Base-by-base conservation (phyloP, 1,140 invertebrate genomes). In the Drosophila azteca region DNA sequence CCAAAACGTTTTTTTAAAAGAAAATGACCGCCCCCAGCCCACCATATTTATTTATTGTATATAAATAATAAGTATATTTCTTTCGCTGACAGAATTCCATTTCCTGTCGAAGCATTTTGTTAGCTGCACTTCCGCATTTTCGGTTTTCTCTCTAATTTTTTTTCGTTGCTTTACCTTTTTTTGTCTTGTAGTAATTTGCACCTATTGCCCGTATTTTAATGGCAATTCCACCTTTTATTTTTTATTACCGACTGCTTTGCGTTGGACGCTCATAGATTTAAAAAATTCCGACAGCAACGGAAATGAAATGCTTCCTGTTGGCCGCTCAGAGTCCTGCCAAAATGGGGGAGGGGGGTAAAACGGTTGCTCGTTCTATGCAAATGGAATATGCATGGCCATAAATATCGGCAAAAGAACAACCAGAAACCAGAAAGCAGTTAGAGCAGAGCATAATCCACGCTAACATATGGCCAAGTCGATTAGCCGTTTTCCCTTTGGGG, bases 251-350 rank as follows among this genome's bases (percentile, higher is more conserved):
- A 35, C 59, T 66, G 66, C 55, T 87, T 87, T 87, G 79, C 83
- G 88, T 88, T 83, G 79, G 67, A 73, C 66, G 65, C 84, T 77
- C 85, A 87, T 90, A 90, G 76, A 90, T 90, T 90, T 90, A 52
- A 87, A 82, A 90, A 90, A 87, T 77, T 66, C 55, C 65, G 85
- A 90, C 85, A 90, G 78, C 64, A 45, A 13, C 75, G 85, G 85
- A 90, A 90, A 90, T 90, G 87, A 90, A 90, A 78, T 51, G 76
- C 87, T 79, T 90, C 85, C 85, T 68, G 65, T 54, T 39, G 43
- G 57, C 61, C 60, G 48, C n/a, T 45, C 52, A 5, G 31, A 52
- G 17, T 26, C n/a, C 13, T 8, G 17, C 15, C 49, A 26, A 46
- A 46, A 13, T n/a, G 31, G 17, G 13, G 24, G 0, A 26, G 6